Conservation (phyloP, 2,797 vertebrate genomes). For the Hydrocynus forskahlii region DNA sequence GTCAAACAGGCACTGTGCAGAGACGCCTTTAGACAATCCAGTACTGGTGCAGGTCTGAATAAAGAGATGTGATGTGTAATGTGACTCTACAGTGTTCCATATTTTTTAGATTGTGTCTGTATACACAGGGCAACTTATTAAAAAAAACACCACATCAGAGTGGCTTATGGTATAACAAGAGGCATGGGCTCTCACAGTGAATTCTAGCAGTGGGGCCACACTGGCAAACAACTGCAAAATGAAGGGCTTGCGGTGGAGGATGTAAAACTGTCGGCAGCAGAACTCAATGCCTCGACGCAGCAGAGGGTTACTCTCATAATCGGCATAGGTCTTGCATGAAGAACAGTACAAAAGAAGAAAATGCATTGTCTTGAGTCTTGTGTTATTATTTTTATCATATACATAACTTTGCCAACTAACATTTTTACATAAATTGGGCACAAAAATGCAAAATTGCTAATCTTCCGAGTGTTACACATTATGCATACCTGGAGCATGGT, state of each 20-base stretch:
- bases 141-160: background rate
- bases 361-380: background rate
- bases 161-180: too few relatives aligned
- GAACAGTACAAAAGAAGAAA: constrained; percentile 5
- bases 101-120: background rate
- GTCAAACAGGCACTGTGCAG: constrained; percentile 96
- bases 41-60: constrained; percentile 81
- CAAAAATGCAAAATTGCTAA: background rate
- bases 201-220: constrained; percentile 94
- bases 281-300: constrained; percentile 94
- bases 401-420: background rate
- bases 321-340: constrained; percentile 86
- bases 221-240: constrained; percentile 96
- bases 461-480: background rate
- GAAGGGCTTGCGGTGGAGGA: constrained; percentile 96
- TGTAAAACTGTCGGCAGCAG: constrained; percentile 95
- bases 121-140: too few relatives aligned
- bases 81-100: background rate
- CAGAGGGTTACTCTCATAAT: constrained; percentile 96
- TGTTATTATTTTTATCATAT: too few relatives aligned
- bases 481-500: constrained; percentile 92
- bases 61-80: background rate
- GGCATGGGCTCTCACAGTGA: constrained; percentile 82
- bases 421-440: background rate
- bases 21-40: constrained; percentile 90